These are phyloP conservation scores for Copsychus sechellarum DNA, from an alignment of 2,113 vertebrate species.

Conservation along the genomic window DNA sequence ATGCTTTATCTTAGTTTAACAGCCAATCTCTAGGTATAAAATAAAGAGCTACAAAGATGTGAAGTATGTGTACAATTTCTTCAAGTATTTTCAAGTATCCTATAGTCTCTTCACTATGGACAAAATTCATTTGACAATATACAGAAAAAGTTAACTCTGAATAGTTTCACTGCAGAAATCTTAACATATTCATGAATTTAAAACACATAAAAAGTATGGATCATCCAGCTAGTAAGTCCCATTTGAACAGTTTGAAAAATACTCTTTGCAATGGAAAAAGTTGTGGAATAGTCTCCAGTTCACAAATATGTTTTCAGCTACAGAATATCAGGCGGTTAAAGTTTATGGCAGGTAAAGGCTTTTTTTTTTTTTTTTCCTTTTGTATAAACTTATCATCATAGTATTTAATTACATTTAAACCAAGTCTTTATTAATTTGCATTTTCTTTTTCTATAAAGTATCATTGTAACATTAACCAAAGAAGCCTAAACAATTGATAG, in stretches of 20 bases:
- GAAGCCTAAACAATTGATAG: not conserved
- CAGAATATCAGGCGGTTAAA: not conserved
- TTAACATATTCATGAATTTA: conserved; percentile 8
- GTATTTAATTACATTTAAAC: not conserved
- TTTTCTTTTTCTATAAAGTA: conserved; percentile 10
- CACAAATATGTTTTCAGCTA: not conserved
- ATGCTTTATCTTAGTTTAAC: conserved; percentile 32
- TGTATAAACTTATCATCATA: not conserved
- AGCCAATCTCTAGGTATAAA: conserved; percentile 46
- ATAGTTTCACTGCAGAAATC: conserved; percentile 15
- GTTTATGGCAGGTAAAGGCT: not conserved
- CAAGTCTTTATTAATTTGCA: not conserved
- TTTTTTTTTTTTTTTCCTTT: not conserved
- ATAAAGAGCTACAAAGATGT: conserved; percentile 54
- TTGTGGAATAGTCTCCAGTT: not conserved
- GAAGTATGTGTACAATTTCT: conserved; percentile 44
- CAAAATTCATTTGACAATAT: conserved; percentile 34
- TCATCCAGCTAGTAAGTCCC: not conserved
- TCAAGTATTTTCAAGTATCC: conserved; percentile 55
- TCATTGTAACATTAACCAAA: not conserved
- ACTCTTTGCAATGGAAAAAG: not conserved
- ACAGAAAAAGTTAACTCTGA: conserved; percentile 28
- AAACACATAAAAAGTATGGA: conserved; percentile 30
- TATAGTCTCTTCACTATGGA: conserved; percentile 13
- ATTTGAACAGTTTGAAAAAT: conserved; percentile 20